Evolutionary conservation across 1,140 invertebrate species (phyloP).

Genomic region (Bombus soroeensis): DNA sequence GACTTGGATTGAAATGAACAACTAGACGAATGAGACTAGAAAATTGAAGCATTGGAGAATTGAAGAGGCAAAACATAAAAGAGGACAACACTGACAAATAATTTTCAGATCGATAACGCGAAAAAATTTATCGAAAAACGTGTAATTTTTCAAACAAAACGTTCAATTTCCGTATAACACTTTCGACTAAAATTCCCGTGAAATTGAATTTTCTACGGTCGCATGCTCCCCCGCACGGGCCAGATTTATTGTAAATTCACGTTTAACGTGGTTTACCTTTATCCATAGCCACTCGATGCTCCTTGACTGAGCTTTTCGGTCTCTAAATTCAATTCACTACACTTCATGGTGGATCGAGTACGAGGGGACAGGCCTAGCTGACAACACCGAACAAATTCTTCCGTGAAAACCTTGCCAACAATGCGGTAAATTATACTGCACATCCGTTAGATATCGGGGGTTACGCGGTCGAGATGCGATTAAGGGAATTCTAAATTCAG

Average conservation of each 20-base stretch:
- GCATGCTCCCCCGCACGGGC: neutral
- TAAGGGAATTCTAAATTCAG: slow-evolving; percentile 32
- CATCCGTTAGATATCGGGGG: neutral
- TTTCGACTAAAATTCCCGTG: neutral
- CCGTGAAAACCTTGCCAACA: slow-evolving; percentile 40
- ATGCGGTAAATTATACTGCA: slow-evolving; percentile 35
- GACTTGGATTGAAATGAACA: neutral
- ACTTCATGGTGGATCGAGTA: slow-evolving; percentile 28
- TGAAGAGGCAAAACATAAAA: no score
- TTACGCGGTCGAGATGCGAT: neutral
- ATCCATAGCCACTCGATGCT: slow-evolving; percentile 45
- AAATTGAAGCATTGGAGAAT: neutral
- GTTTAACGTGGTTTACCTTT: slow-evolving; percentile 44
- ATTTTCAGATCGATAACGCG: neutral
- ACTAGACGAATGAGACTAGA: no score
- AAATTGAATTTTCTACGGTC: slow-evolving; percentile 27
- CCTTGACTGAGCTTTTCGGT: slow-evolving; percentile 40
- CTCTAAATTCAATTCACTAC: slow-evolving; percentile 48
- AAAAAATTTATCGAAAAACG: neutral
- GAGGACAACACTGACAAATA: neutral
- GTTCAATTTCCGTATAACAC: no score
- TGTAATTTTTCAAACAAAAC: neutral
- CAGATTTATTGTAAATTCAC: slow-evolving; percentile 33
- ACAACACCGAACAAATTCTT: slow-evolving; percentile 12
- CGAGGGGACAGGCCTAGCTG: neutral